These are phyloP conservation scores for Caenorhabditis doughertyi DNA, from an alignment of 2,888 invertebrate genomes.

Conservation along the genomic window DNA sequence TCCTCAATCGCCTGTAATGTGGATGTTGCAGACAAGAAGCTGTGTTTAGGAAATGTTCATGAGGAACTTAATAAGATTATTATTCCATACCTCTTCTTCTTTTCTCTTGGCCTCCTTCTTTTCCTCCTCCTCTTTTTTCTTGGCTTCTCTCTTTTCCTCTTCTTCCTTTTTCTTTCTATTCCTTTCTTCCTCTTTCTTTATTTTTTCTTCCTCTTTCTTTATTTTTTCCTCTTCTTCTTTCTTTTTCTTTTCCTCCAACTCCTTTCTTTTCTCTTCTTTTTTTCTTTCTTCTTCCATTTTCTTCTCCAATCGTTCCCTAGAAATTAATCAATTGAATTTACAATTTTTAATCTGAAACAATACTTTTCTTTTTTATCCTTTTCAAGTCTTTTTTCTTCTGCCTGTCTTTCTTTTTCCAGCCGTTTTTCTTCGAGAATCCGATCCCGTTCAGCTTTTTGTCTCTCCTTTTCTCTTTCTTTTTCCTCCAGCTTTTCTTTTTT, in stretches of 20 bases:
- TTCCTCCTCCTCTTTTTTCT: constrained; percentile 66
- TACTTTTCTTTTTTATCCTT: constrained; percentile 70
- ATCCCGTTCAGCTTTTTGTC: constrained; percentile 45
- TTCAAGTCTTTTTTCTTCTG: constrained; percentile 70
- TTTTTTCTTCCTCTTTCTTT: constrained; percentile 65
- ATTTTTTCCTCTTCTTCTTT: constrained; percentile 66
- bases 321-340: neutral
- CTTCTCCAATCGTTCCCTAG: constrained; percentile 59
- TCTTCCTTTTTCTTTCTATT: constrained; percentile 58
- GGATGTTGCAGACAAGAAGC: neutral
- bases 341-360: neutral
- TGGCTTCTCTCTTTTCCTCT: constrained; percentile 54
- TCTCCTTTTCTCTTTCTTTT: constrained; percentile 59
- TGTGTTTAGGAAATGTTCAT: neutral
- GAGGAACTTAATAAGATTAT: neutral
- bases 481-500: constrained; percentile 52
- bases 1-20: constrained; percentile 63
- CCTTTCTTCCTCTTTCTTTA: constrained; percentile 67
- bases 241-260: constrained; percentile 57
- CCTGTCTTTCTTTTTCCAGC: constrained; percentile 66
- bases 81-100: constrained; percentile 72
- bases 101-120: constrained; percentile 62
- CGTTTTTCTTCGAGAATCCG: constrained; percentile 58
- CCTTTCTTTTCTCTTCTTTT: constrained; percentile 61
- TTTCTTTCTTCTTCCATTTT: constrained; percentile 67